Evolutionary conservation across 2,797 vertebrate genomes (phyloP), one percentile per base, ranked within the genome.

Genomic region (Lithobates pipiens): DNA sequence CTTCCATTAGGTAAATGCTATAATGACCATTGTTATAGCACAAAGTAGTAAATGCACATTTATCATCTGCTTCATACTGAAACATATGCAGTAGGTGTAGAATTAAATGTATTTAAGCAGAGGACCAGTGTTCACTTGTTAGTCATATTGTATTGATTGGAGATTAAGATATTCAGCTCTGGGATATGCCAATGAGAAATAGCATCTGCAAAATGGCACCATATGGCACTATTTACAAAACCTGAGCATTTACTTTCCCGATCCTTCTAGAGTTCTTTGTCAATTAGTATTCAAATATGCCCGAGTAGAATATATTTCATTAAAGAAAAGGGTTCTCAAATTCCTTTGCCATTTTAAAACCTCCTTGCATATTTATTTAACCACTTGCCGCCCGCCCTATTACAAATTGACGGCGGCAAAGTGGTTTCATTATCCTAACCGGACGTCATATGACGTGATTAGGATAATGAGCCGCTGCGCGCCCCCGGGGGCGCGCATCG

Each of bases 151-250:
- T 80, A 84, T 83, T 87, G 86, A 84, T 83, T 83, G 70, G 70
- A 83, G 65, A 11, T 81, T 80, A 69, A 44, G 46, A 84, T 69
- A 87, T 57, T 79, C 63, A 69, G 81, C 81, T 83, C 29, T 76
- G 86, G 71, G 81, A 87, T 34, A 77, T 87, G 63, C 63, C 81
- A 44, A 70, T 83, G 85, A 84, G 70, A 87, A 87, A 80, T 76
- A 87, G 76, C 86, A 87, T 87, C 86, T 87, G 86, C 81, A 87
- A 84, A 87, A 87, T 87, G 86, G 86, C 71, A 87, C 86, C 86
- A 87, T 87, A 87, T 87, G 86, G 86, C 63, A 80, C 86, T 84
- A 80, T 83, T 84, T 87, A 83, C 76, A 80, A 80, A 87, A 44
- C 82, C 83, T 73, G 50, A 84, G 63, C 67, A 78, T 44, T 78